A percentile compares a stretch with the other conserved stretches of the same genome.
These are phyloP conservation scores for Hypomecis punctinalis DNA, from an alignment of 2,888 invertebrate species.

Conservation along the genomic window DNA sequence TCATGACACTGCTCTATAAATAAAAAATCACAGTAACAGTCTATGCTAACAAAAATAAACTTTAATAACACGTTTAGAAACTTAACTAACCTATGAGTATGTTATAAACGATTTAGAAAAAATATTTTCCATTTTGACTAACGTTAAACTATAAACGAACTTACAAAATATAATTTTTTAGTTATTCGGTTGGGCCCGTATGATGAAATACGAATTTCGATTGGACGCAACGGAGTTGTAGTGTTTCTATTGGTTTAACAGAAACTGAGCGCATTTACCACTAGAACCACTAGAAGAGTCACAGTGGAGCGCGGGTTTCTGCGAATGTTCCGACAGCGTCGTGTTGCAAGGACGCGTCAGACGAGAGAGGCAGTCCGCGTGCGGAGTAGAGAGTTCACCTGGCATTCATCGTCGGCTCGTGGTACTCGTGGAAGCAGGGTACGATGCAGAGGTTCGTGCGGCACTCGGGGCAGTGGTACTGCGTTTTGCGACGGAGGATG, in stretches of 20 bases:
- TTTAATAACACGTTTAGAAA: slow-evolving; percentile 4
- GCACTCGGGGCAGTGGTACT: slow-evolving; percentile 96
- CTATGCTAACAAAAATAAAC: slow-evolving; percentile 17
- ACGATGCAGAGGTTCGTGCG: slow-evolving; percentile 95
- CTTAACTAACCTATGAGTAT: slow-evolving; percentile 11
- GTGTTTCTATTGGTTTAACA: no score
- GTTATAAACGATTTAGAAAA: slow-evolving; percentile 18
- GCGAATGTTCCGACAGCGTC: no score
- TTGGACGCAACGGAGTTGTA: no score
- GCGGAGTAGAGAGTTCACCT: slow-evolving; percentile 19
- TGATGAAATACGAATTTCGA: not conserved
- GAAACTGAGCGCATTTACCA: no score
- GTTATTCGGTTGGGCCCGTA: not conserved
- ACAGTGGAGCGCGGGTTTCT: no score
- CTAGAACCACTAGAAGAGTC: no score
- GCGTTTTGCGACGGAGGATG: slow-evolving; percentile 93
- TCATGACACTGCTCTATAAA: slow-evolving; percentile 27
- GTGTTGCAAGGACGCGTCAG: no score
- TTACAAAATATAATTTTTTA: slow-evolving; percentile 1
- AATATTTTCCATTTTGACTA: not conserved
- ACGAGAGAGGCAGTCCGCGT: not conserved
- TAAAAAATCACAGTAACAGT: slow-evolving; percentile 28
- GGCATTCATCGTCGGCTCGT: slow-evolving; percentile 70
- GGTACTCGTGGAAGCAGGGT: slow-evolving; percentile 94
- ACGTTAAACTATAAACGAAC: not conserved